These are phyloP conservation scores for Zaprionus taronus DNA, from an alignment of 1,140 invertebrate genomes.

Conservation along the genomic window DNA sequence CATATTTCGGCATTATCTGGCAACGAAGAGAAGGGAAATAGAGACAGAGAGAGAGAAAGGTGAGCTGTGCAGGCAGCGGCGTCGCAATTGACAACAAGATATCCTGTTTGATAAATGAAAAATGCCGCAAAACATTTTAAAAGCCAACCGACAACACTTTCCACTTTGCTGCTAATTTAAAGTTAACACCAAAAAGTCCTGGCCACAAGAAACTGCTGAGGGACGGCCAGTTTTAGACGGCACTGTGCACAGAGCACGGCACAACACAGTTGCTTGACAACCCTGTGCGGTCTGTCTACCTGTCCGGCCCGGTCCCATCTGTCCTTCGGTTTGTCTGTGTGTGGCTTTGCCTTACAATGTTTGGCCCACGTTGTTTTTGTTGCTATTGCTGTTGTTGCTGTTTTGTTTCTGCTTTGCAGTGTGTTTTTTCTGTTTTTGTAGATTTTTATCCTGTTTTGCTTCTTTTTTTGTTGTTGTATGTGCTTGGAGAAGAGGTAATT, in stretches of 20 bases:
- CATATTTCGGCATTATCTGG: constrained; percentile 31
- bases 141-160: constrained; percentile 82
- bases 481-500: constrained; percentile 68
- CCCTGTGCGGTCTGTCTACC: constrained; percentile 12
- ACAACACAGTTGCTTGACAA: constrained; percentile 18
- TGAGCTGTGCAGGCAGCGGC: background rate
- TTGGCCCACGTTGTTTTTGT: constrained; percentile 37
- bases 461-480: constrained; percentile 25
- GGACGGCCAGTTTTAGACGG: constrained; percentile 10
- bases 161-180: constrained; percentile 82
- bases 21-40: constrained; percentile 36
- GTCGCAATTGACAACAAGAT: constrained; percentile 58
- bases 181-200: constrained; percentile 78
- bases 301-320: constrained; percentile 6
- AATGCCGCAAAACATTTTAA: constrained; percentile 81
- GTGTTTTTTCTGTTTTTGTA: constrained; percentile 44
- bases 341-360: constrained; percentile 40
- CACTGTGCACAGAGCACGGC: background rate
- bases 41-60: constrained; percentile 50
- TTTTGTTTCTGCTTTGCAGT: constrained; percentile 27
- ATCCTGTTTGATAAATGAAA: constrained; percentile 78
- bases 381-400: constrained; percentile 17
- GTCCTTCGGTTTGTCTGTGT: constrained; percentile 44
- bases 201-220: constrained; percentile 67
- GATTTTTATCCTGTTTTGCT: constrained; percentile 24